A percentile compares a stretch with the other conserved stretches of the same genome.
Evolutionary conservation across 1,140 invertebrate genomes (phyloP).

Genomic region (Grapholita molesta): DNA sequence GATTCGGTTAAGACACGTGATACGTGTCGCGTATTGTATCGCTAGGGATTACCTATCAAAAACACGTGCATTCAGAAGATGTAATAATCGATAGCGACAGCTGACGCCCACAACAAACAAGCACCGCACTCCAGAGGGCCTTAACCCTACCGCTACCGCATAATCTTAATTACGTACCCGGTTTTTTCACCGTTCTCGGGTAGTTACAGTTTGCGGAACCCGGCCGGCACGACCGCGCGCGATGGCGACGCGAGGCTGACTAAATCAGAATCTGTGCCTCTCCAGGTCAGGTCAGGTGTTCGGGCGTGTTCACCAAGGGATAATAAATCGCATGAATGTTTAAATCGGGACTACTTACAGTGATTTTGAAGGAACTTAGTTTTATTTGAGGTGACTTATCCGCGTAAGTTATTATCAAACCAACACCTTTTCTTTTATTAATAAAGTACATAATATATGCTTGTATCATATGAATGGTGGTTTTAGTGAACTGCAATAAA

Average conservation of each 20-base stretch:
- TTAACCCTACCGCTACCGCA: slow-evolving; percentile 48
- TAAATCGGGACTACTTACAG: slow-evolving; percentile 20
- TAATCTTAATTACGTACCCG: slow-evolving; percentile 51
- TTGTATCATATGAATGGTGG: too few species aligned
- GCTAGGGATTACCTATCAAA: background rate
- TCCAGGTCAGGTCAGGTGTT: slow-evolving; percentile 41
- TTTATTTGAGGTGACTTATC: slow-evolving; percentile 17
- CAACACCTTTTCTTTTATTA: too few species aligned
- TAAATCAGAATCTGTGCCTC: slow-evolving; percentile 54
- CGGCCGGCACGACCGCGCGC: slow-evolving; percentile 42
- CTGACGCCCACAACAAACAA: slow-evolving; percentile 35
- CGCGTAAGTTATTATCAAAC: too few species aligned
- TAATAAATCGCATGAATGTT: slow-evolving; percentile 35
- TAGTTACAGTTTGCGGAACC: slow-evolving; percentile 44
- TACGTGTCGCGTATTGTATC: background rate
- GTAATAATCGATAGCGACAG: slow-evolving; percentile 13
- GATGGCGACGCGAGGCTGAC: slow-evolving; percentile 41
- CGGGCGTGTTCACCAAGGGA: slow-evolving; percentile 26
- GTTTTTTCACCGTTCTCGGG: slow-evolving; percentile 50
- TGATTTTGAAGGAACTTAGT: slow-evolving; percentile 22
- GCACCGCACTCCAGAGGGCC: slow-evolving; percentile 40
- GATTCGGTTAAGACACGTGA: background rate
- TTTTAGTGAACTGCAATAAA: too few species aligned
- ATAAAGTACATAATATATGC: too few species aligned
- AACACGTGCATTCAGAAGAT: background rate